Percentiles rank a stretch among this genome's conserved stretches.
Conservation (phyloP, 2,797 vertebrate genomes). For the Ciconia nigra region DNA sequence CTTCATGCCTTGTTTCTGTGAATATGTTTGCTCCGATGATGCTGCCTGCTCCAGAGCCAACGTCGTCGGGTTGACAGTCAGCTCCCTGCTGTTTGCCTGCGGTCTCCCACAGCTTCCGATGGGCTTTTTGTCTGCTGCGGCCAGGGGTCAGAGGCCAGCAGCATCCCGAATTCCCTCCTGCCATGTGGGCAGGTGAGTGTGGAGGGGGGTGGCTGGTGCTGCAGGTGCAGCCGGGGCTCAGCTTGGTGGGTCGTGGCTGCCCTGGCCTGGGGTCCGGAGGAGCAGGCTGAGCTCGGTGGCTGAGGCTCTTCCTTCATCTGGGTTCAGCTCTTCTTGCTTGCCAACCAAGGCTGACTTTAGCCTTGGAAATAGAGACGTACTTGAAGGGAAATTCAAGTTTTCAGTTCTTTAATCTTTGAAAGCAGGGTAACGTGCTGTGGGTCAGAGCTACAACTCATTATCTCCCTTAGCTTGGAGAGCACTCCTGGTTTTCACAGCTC, state of each 20-base stretch:
- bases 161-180: slow-evolving; percentile 39
- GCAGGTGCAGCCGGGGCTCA: not conserved
- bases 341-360: not conserved
- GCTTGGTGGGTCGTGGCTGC: accelerated
- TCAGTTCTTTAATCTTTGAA: not conserved
- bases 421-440: not conserved
- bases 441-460: not conserved
- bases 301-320: not conserved
- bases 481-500: not conserved
- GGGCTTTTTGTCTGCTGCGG: slow-evolving; percentile 58
- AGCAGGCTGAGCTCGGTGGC: not conserved
- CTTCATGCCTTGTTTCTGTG: slow-evolving; percentile 59
- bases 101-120: slow-evolving; percentile 41
- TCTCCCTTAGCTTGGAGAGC: not conserved
- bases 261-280: not conserved
- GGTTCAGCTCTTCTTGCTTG: not conserved
- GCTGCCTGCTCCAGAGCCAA: slow-evolving; percentile 36
- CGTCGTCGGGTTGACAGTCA: slow-evolving; percentile 24
- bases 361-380: not conserved
- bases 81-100: slow-evolving; percentile 35
- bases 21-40: slow-evolving; percentile 43
- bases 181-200: slow-evolving; percentile 29
- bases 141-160: slow-evolving; percentile 59
- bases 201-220: not conserved
- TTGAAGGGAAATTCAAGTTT: not conserved